phyloP scores from a whole-genome alignment of 2,113 vertebrate species.

The Heliornis fulica region DNA sequence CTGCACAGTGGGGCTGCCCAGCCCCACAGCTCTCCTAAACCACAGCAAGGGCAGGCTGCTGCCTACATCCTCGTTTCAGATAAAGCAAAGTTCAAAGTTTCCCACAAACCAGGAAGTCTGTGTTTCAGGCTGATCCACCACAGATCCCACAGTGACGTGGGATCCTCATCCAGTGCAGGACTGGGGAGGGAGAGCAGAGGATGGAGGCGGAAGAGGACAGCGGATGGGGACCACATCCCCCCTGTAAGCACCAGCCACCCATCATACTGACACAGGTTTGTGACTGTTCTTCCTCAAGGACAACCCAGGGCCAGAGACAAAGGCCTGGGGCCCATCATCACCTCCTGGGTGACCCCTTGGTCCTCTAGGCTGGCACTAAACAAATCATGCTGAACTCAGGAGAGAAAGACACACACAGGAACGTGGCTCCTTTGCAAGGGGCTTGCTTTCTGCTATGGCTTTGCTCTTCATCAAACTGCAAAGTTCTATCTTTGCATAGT shows the following conservation, averaged over 20 bases:
- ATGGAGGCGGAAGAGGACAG: neutral
- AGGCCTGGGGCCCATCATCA: neutral
- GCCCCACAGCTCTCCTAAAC: fast-evolving
- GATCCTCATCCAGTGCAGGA: neutral
- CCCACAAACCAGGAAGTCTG: neutral
- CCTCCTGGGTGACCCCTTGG: neutral
- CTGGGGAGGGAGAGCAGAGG: neutral
- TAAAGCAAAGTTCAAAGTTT: neutral
- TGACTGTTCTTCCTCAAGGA: neutral
- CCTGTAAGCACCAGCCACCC: neutral
- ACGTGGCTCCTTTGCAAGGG: neutral
- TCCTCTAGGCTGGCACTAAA: neutral
- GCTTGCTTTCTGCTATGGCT: neutral
- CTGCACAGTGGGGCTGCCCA: neutral
- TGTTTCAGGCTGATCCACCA: neutral
- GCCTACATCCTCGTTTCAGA: neutral
- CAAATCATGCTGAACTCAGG: neutral
- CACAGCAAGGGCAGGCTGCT: neutral
- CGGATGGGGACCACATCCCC: neutral
- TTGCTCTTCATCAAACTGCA: neutral
- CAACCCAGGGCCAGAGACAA: neutral
- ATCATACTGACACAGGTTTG: neutral
- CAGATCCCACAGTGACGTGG: fast-evolving
- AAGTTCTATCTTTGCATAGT: neutral
- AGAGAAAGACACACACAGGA: neutral